These are phyloP conservation scores for Mus minutoides DNA, from an alignment of 2,797 vertebrate genomes.

Conservation along the genomic window DNA sequence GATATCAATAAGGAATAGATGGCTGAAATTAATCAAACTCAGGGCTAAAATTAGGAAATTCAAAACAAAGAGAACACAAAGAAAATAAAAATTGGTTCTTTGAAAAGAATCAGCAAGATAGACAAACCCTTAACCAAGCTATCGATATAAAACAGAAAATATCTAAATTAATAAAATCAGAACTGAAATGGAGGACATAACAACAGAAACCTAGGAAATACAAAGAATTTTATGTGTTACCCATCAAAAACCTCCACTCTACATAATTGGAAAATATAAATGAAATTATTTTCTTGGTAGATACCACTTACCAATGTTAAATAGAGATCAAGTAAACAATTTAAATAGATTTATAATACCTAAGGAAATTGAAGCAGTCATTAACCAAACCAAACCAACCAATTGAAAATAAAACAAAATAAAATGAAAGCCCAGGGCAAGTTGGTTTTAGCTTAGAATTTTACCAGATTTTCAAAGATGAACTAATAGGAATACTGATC, in stretches of 20 bases:
- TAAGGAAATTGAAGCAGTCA: background rate
- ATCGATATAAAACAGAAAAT: background rate
- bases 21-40: background rate
- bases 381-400: background rate
- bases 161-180: background rate
- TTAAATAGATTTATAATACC: background rate
- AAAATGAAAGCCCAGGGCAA: background rate
- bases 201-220: background rate
- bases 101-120: background rate
- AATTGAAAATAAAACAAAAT: background rate
- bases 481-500: background rate
- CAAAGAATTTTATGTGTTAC: background rate
- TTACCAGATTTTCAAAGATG: background rate
- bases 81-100: background rate
- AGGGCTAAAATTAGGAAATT: background rate
- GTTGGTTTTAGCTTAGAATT: background rate
- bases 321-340: background rate
- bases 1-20: background rate
- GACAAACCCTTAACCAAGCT: background rate
- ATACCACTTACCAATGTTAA: background rate
- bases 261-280: background rate
- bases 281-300: background rate
- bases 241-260: background rate
- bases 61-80: background rate
- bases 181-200: background rate